Base-by-base conservation (phyloP, 2,113 vertebrate species). In the Sterna hirundo region DNA sequence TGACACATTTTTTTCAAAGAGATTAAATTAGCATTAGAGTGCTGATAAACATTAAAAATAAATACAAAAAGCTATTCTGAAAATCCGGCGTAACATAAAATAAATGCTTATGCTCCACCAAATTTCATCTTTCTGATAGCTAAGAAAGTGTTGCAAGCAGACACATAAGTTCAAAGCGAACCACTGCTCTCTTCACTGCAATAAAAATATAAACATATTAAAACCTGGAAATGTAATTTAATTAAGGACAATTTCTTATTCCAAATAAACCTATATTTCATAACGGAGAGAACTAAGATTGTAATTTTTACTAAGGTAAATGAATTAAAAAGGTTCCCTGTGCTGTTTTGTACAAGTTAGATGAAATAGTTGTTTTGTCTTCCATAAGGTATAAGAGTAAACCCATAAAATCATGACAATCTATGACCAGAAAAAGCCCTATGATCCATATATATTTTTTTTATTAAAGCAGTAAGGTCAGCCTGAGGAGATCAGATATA, bases 11-110 rank as follows among this genome's bases (percentile, higher is more conserved):
- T 97, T 98, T 96, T 89, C 84, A 97, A 96, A 97, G 52, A 97
- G 74, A 97, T 97, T 97, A 97, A 97, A 97, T 98, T 96, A 97
- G 10, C 94, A 95, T 97, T 97, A 97, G 60, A 84, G 85, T 58
- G 18, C 86, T 96, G 96, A 97, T 98, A 98, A 98, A 98, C 95
- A 97, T 96, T 97, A 97, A 96, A 98, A 98, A 97, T 97, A 98
- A 97, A 97, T 94, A 97, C 88, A 96, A 97, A 97, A 95, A 93
- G 60, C 93, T 97, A 96, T 97, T 96, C 68, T 96, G 75, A 97
- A 98, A 97, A 97, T 97, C 70, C 7, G 0, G 42, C 89, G 78
- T 90, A 97, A 97, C 95, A 90, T 90, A 95, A 97, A 97, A 83
- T 91, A 97, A 97, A 97, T 96, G 89, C 44, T 75, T 83, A 61